Base-by-base conservation (phyloP, 2,888 invertebrate species). In the Phania funesta region DNA sequence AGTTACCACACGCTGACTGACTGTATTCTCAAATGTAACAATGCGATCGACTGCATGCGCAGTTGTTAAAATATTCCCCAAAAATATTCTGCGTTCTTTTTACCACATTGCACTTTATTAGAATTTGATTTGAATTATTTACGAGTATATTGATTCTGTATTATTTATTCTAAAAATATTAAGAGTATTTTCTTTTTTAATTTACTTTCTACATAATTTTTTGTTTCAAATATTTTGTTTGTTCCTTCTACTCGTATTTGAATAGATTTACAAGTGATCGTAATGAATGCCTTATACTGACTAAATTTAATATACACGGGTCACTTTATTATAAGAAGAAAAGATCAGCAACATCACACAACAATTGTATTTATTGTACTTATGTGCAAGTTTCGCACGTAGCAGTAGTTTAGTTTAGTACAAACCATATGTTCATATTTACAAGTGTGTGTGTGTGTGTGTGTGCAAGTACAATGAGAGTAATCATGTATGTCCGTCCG, bases 281-380 rank as follows among this genome's bases (percentile, higher is more conserved):
- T 87, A 85, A 85, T 85, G 85, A 85, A 83, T 86, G 87, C 87
- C 88, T 88, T 87, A 85, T 85, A 86, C 87, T 86, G 85, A 89
- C 88, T 89, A 88, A 88, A 85, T 86, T 85, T 84, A 86, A 80
- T 84, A 86, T 85, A 84, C 85, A 85, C 84, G 86, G 87, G 86
- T 88, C 87, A 85, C 86, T 79, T 70, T 84, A 86, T 88, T 88
- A 83, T 76, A 75, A 46, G 67, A 70, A 80, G 74, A 48, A 65
- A 60, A 52, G 67, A 65, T 54, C 35, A 48, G 20, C 54, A 32
- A 50, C 41, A 70, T 50, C n/a, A 44, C 32, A 62, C 56, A 62
- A 29, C 56, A 67, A 62, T 58, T 64, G 71, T 65, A 50, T 50
- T 54, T 26, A 62, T 29, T 62, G 44, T 60, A 22, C 41, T 44